Percentiles rank a stretch among this genome's conserved stretches.
phyloP scores from a whole-genome alignment of 1,140 invertebrate species.

The Dendroctonus valens region DNA sequence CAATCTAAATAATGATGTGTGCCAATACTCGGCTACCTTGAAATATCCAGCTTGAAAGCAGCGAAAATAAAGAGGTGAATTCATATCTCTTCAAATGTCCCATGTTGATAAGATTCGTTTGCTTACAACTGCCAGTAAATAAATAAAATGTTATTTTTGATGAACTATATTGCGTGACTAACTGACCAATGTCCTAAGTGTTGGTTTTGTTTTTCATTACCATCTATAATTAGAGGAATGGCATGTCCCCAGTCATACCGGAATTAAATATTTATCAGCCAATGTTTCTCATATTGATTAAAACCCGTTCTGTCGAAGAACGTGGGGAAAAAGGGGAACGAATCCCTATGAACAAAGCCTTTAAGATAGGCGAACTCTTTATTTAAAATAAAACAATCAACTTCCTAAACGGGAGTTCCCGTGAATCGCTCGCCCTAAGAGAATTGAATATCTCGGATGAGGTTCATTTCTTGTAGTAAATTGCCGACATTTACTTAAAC shows the following conservation, averaged over 20 bases:
- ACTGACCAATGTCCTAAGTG: background rate
- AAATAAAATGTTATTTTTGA: too few relatives aligned
- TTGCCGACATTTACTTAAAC: slow-evolving; percentile 45
- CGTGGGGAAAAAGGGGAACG: background rate
- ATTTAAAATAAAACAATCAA: slow-evolving; percentile 34
- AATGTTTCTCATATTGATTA: slow-evolving; percentile 5
- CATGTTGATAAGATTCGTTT: too few relatives aligned
- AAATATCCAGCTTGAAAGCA: slow-evolving; percentile 1
- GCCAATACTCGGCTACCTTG: background rate
- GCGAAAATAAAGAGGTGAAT: background rate
- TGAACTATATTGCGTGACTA: background rate
- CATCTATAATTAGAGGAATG: background rate
- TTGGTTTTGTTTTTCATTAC: background rate
- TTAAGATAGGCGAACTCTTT: slow-evolving; percentile 28
- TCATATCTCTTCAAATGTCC: too few relatives aligned
- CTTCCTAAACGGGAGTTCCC: slow-evolving; percentile 26
- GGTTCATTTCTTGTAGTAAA: slow-evolving; percentile 42
- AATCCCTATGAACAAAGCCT: slow-evolving; percentile 20
- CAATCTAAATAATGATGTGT: slow-evolving; percentile 28
- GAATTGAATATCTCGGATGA: slow-evolving; percentile 42
- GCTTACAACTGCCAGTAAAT: too few relatives aligned
- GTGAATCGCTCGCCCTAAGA: slow-evolving; percentile 28
- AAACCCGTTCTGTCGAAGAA: background rate
- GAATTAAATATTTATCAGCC: slow-evolving; percentile 8
- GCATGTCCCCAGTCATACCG: background rate